Conservation (phyloP, 2,888 invertebrate genomes). For the Drosophila meridiana region DNA sequence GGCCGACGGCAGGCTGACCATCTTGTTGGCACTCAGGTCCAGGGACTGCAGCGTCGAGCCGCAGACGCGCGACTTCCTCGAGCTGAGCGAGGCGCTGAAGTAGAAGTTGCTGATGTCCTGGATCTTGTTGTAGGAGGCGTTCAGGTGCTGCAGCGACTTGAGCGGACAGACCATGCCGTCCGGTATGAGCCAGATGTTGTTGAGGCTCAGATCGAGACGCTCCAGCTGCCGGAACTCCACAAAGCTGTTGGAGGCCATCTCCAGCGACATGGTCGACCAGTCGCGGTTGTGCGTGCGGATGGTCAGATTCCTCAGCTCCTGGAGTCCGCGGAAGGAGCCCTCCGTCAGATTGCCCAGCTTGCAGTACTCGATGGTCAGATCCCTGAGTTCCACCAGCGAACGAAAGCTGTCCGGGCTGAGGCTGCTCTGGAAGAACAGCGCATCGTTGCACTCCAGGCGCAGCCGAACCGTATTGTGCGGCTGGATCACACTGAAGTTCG, state of each 20-base stretch:
- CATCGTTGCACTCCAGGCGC: constrained; percentile 92
- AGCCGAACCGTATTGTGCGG: constrained; percentile 93
- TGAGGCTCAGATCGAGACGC: constrained; percentile 93
- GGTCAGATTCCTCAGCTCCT: constrained; percentile 93
- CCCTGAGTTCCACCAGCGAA: constrained; percentile 92
- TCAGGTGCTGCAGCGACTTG: constrained; percentile 91
- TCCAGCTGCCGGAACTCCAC: constrained; percentile 92
- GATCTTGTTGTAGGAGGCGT: constrained; percentile 94
- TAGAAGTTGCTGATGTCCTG: constrained; percentile 95
- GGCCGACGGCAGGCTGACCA: constrained; percentile 92
- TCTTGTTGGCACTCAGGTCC: constrained; percentile 94
- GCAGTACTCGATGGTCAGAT: constrained; percentile 93
- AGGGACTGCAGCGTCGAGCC: constrained; percentile 90
- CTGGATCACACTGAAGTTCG: constrained; percentile 94
- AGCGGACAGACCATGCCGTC: constrained; percentile 94
- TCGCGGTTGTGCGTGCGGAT: constrained; percentile 93
- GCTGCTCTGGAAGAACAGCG: constrained; percentile 92
- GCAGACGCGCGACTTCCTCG: constrained; percentile 85
- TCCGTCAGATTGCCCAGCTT: constrained; percentile 94
- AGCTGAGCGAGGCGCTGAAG: constrained; percentile 88
- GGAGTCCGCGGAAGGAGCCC: constrained; percentile 91
- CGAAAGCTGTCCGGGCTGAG: constrained; percentile 92
- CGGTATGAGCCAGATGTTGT: constrained; percentile 95
- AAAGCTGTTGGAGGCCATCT: constrained; percentile 92
- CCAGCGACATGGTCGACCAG: constrained; percentile 94